Evolutionary conservation across 2,113 vertebrate species (phyloP).

Genomic region (Dinomys branickii): DNA sequence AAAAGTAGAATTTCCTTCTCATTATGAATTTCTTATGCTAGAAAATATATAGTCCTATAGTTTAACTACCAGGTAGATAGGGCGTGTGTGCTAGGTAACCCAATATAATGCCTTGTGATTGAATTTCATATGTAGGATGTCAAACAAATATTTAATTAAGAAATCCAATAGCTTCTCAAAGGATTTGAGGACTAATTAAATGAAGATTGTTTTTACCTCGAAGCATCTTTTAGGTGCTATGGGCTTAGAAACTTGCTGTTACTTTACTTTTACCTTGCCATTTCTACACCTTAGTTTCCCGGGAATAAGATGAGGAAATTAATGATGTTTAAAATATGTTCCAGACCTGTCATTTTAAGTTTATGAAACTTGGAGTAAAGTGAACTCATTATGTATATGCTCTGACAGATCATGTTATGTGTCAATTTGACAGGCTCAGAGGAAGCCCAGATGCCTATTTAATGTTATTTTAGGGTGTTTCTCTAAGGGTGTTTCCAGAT

Average conservation of each 20-base stretch:
- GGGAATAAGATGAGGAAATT: not conserved
- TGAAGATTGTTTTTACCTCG: not conserved
- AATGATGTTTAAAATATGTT: not conserved
- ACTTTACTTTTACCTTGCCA: not conserved
- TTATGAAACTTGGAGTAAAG: not conserved
- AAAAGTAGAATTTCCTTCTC: slow-evolving; percentile 27
- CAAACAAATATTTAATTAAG: slow-evolving; percentile 48
- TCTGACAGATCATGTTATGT: not conserved
- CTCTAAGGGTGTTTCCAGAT: not conserved
- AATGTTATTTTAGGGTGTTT: not conserved
- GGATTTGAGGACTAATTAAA: not conserved
- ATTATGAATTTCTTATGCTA: not conserved
- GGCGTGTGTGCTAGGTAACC: not conserved
- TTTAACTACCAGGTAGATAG: not conserved
- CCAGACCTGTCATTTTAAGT: not conserved
- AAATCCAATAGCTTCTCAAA: slow-evolving; percentile 40
- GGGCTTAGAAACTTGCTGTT: not conserved
- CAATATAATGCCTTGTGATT: not conserved
- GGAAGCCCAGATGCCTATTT: not conserved
- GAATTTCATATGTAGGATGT: not conserved
- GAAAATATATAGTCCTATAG: not conserved
- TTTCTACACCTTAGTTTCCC: not conserved
- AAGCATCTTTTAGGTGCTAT: not conserved
- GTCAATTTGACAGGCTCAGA: not conserved
- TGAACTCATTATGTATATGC: not conserved